A percentile compares a stretch with the other conserved stretches of the same genome.
These are phyloP conservation scores for Bambusicola thoracicus DNA, from an alignment of 2,113 vertebrate species.

Conservation along the genomic window DNA sequence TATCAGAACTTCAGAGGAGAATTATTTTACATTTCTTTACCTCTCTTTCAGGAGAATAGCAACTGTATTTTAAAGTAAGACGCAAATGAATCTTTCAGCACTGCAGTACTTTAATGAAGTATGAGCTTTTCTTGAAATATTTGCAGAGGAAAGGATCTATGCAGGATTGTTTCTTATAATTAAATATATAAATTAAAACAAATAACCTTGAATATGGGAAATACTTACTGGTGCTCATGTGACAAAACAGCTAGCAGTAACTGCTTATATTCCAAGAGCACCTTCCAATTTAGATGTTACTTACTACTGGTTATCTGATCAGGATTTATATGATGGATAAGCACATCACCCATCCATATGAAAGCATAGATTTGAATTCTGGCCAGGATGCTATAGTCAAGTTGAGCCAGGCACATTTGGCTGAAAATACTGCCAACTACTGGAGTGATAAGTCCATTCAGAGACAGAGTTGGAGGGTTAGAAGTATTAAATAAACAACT, in stretches of 20 bases:
- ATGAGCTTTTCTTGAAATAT: background rate
- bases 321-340: background rate
- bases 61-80: background rate
- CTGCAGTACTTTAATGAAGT: background rate
- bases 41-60: background rate
- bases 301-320: background rate
- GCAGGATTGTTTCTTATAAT: constrained; percentile 2
- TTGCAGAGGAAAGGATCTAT: background rate
- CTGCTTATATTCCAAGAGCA: background rate
- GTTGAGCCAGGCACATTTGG: rapidly evolving
- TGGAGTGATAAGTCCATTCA: background rate
- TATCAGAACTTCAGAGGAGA: background rate
- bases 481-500: background rate
- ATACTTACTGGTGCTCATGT: background rate
- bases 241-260: background rate
- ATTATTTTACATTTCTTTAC: background rate
- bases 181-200: background rate
- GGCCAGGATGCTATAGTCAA: no score
- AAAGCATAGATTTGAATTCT: background rate
- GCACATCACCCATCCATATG: background rate
- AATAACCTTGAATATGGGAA: background rate
- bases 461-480: background rate
- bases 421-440: background rate
- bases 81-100: background rate
- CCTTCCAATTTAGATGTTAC: background rate